phyloP scores from a whole-genome alignment of 2,888 invertebrate genomes.

The Sussaba pulchella region DNA sequence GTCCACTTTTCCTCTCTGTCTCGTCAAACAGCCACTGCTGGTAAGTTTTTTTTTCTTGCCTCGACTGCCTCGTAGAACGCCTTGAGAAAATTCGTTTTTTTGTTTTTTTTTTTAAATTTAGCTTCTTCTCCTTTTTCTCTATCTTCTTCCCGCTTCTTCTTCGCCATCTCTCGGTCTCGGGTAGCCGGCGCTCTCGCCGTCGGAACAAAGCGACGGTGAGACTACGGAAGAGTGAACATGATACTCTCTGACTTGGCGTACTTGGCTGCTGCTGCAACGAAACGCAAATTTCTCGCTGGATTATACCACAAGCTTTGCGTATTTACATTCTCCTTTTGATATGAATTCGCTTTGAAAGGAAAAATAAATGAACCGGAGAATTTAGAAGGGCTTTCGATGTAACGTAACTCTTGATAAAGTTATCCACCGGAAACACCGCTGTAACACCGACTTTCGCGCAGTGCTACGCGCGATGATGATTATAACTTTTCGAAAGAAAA shows the following conservation, averaged over 20 bases:
- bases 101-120: constrained; percentile 13
- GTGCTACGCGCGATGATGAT: too few species aligned
- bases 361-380: constrained; percentile 35
- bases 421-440: neutral
- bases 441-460: neutral
- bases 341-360: constrained; percentile 40
- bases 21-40: constrained; percentile 47
- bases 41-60: constrained; percentile 35
- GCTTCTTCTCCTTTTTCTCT: neutral
- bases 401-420: constrained; percentile 1
- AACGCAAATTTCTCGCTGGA: constrained; percentile 11
- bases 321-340: constrained; percentile 47
- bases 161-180: constrained; percentile 3
- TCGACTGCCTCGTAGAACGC: constrained; percentile 20
- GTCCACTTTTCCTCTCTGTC: constrained; percentile 26
- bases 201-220: constrained; percentile 27
- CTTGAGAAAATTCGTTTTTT: constrained; percentile 50
- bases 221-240: constrained; percentile 29
- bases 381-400: constrained; percentile 3
- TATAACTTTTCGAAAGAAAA: too few species aligned
- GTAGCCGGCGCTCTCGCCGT: constrained; percentile 13
- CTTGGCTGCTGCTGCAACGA: constrained; percentile 1
- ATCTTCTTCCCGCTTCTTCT: too few species aligned
- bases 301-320: constrained; percentile 41
- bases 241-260: constrained; percentile 37